Evolutionary conservation across 2,888 invertebrate species (phyloP), one percentile per base, ranked within the genome.

Genomic region (Diadegma fenestrale): DNA sequence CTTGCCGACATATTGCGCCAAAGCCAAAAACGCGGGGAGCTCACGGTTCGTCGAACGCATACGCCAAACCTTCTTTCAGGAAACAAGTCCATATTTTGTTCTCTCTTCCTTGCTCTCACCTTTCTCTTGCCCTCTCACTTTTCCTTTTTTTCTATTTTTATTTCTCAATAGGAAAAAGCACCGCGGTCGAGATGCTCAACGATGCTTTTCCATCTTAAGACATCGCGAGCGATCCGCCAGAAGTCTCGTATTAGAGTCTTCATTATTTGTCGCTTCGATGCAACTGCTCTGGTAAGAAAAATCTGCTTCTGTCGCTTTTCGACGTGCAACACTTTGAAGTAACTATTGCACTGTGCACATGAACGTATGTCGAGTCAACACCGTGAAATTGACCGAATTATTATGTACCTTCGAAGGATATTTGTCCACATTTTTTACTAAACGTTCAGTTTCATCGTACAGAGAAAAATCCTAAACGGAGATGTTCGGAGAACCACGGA

Each of bases 1-100:
- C 93, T 93, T 88, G 86, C 87, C 89, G 90, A 90, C 92, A 91
- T 91, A 92, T 93, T 93, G 91, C 92, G 89, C 89, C 90, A 89
- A 92, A 93, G 92, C 90, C 90, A 92, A 91, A 91, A 91, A 78
- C 68, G 33, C 14, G 68, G 61, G 45, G 89, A 87, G 87, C 81
- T 82, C 79, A 91, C 86, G 92, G 87, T 90, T 84, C 86, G 86
- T 7, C 87, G 91, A 92, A 86, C 80, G 72, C 91, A 91, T 91
- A 88, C 86, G 87, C 68, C 87, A 87, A 83, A 86, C 85, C 72
- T 72, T 69, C 77, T 72, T 80, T 63, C 12, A 51, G 73, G 61
- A 66, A 80, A 80, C 80, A 76, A 86, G 84, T 86, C 78, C 80
- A 85, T 84, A 72, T 84, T 68, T 51, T 43, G 1, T 71, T 78